Conservation (phyloP, 2,888 invertebrate genomes). For the Campoplex capitator region DNA sequence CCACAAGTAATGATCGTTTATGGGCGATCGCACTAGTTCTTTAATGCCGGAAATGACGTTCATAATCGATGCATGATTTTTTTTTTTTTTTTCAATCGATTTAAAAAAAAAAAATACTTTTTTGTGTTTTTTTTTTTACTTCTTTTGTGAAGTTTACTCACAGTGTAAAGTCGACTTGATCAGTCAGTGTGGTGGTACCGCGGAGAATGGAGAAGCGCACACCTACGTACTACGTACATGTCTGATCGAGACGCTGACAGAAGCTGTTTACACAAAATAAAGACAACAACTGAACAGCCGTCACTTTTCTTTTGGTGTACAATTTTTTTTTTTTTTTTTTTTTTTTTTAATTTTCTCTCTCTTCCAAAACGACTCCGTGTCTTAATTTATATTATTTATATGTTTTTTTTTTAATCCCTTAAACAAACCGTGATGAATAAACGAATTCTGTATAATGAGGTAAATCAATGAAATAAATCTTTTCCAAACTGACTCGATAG, state of each 20-base stretch:
- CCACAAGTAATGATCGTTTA: slow-evolving; percentile 62
- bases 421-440: slow-evolving; percentile 39
- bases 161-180: slow-evolving; percentile 83
- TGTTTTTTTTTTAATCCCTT: background rate
- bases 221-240: slow-evolving; percentile 84
- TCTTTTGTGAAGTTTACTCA: slow-evolving; percentile 83
- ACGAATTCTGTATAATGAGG: background rate
- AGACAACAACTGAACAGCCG: slow-evolving; percentile 84
- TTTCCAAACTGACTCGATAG: background rate
- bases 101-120: background rate
- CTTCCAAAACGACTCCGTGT: slow-evolving; percentile 44
- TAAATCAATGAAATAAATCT: slow-evolving; percentile 10
- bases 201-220: slow-evolving; percentile 82
- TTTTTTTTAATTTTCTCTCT: slow-evolving; percentile 15
- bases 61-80: slow-evolving; percentile 66
- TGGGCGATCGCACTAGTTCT: slow-evolving; percentile 54
- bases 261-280: slow-evolving; percentile 84
- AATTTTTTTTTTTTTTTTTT: background rate
- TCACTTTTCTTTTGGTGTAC: slow-evolving; percentile 71
- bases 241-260: slow-evolving; percentile 84
- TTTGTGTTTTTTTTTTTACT: slow-evolving; percentile 51
- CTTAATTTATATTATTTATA: background rate
- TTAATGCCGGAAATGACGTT: slow-evolving; percentile 62
- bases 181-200: slow-evolving; percentile 83
- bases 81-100: background rate